Evolutionary conservation across 2,113 vertebrate species (phyloP), one percentile per base, ranked within the genome.

Genomic region (Natator depressus): DNA sequence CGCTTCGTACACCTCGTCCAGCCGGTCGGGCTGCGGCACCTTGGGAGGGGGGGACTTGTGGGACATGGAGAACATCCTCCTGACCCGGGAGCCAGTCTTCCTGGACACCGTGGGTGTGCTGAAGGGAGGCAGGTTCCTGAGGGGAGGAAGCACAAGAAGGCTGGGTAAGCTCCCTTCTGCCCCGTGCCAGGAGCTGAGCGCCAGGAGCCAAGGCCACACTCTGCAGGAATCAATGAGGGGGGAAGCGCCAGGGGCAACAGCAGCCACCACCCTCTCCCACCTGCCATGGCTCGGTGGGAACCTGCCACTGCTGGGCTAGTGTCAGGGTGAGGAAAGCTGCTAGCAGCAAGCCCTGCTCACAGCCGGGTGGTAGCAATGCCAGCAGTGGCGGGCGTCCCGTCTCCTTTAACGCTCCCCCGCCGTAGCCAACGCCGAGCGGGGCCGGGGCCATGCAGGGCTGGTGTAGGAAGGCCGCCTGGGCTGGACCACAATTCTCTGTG

Each of bases 31-130:
- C 95, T 99, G 99, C 65, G 99, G 99, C 89, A 99, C 98, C 98
- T 99, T 99, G 29, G 99, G 98, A 76, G 98, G 98, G 25, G 99
- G 98, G 80, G 99, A 98, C 88, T 99, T 99, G 93, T 98, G 98
- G 6, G 99, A 99, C 97, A 99, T 99, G 8, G 98, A 99, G 97
- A 99, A 99, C 99, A 99, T 99, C 97, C 99, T 99, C 98, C 99
- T 99, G 90, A 98, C 99, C 96, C 99, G 98, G 96, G 98, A 99
- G 86, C 99, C 98, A 95, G 98, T 96, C 98, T 99, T 99, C 97
- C 99, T 98, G 96, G 98, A 98, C 29, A 99, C 98, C 0, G 98
- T 99, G 3, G 99, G 99, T n/a, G 99, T 99, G 94, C 98, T 99
- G 98, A 99, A 99, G 92, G 99, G 98, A 0, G 98, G 98, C 46